Evolutionary conservation across 2,888 invertebrate species (phyloP), one percentile per base, ranked within the genome.

Genomic region (Mellilla xanthometata): DNA sequence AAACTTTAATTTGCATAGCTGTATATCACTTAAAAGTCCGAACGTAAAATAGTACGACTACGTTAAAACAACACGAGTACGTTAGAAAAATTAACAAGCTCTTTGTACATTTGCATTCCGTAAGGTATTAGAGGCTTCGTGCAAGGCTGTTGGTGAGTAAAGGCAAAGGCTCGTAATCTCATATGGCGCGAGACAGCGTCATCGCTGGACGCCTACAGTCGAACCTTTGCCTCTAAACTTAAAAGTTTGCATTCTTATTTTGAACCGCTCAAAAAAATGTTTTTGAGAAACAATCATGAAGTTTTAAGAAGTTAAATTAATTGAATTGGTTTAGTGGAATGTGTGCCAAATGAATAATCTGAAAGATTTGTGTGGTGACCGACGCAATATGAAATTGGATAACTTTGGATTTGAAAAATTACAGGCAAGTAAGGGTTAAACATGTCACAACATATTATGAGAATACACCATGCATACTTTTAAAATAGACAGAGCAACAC

Each of bases 371-470:
- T 7, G 23, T 36, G 36, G 15, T 9, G 33, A 42, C 58, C 38
- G 63, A 12, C 29, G 56, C 54, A 70, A 49, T 30, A 89, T 89
- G 89, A 89, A 88, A 77, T 68, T 89, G 78, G 88, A 89, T 76
- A 89, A 88, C 63, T 80, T 80, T 69, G 84, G 86, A 72, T 85
- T 86, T 68, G 85, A 88, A 65, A 86, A 85, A 62, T 68, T 88
- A 61, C 85, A 88, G 86, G 89, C 87, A 46, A 19, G 62, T 70
- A 30, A 49, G 24, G 12, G 15, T 3, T 11, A 12, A n/a, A n/a
- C n/a, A n/a, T n/a, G n/a, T n/a, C n/a, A n/a, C n/a, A n/a, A n/a
- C n/a, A n/a, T n/a, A n/a, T n/a, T n/a, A n/a, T n/a, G n/a, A n/a
- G n/a, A n/a, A n/a, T n/a, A n/a, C n/a, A n/a, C n/a, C n/a, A n/a